Percentiles rank a stretch among this genome's conserved stretches.
Evolutionary conservation across 2,888 invertebrate species (phyloP).

Genomic region (Antitype chi): DNA sequence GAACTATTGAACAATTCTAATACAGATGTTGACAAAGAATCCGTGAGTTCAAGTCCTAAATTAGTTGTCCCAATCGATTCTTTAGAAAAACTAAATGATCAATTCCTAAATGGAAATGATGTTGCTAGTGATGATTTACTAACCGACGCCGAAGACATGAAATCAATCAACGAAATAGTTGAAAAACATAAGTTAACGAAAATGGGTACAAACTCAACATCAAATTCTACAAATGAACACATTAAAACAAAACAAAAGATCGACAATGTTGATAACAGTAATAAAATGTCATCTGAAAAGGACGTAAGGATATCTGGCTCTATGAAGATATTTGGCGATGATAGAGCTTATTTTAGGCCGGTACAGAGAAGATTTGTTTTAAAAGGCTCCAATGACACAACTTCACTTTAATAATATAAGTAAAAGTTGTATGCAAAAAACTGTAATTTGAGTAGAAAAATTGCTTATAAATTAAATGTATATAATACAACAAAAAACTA

Average conservation of each 20-base stretch:
- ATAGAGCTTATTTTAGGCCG: slow-evolving; percentile 49
- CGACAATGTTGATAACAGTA: not conserved
- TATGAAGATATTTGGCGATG: not conserved
- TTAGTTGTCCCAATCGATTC: not conserved
- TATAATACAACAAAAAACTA: not conserved
- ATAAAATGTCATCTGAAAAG: not conserved
- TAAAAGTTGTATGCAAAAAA: not conserved
- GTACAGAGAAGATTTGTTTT: slow-evolving; percentile 63
- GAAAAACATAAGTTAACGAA: not conserved
- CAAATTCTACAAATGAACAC: not conserved
- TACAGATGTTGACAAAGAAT: slow-evolving; percentile 1
- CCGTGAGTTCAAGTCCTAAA: not conserved
- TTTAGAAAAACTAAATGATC: slow-evolving; percentile 71
- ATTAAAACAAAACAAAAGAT: not conserved
- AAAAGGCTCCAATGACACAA: slow-evolving; percentile 31
- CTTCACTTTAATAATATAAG: not conserved
- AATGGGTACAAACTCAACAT: not conserved
- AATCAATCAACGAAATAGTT: not conserved
- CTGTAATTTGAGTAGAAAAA: not conserved
- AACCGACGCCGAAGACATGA: slow-evolving; percentile 36
- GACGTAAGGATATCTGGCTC: not conserved
- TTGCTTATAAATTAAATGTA: slow-evolving; percentile 3
- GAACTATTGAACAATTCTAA: slow-evolving; percentile 57
- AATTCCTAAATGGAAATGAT: slow-evolving; percentile 62
- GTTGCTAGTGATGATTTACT: slow-evolving; percentile 60